Evolutionary conservation across 2,113 vertebrate species (phyloP), one percentile per base, ranked within the genome.

Genomic region (Sorex araneus): DNA sequence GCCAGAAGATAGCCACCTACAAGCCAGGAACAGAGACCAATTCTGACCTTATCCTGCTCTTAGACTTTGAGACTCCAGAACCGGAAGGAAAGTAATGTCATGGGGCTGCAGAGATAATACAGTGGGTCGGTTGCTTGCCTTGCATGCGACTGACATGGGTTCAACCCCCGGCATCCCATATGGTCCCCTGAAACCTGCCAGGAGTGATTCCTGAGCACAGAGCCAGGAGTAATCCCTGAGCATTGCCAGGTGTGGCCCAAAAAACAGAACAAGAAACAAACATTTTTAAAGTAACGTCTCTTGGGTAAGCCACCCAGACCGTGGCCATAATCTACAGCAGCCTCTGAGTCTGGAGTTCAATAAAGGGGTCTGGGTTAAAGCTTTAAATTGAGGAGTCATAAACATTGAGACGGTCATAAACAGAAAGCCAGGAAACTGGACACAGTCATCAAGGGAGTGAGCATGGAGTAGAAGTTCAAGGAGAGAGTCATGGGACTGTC

Each of bases 291-390:
- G 40, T 40, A 40, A 40, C 7, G 40, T 40, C 40, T 71, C 2
- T 32, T n/a, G 23, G 93, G 71, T 71, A 94, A 89, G 19, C 1
- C 11, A 83, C 16, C n/a, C 6, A 73, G 43, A n/a, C 43, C 16
- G 12, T 79, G 50, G 69, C 76, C 27, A 18, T 89, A 32, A n/a
- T 18, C 34, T n/a, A 91, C 36, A 86, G 43, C 27, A 78, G 27
- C 77, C 76, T 43, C 5, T 69, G 47, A 57, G 25, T n/a, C n/a
- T 71, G 6, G n/a, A 90, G 34, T 78, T 88, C 43, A 80, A 78
- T 75, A 94, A 27, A 94, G 36, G 88, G 34, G 27, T 73, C 43
- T 89, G 66, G 54, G 43, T 12, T 92, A 34, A 69, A 79, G 85
- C 66, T 45, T 67, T 0, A 71, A 43, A 70, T 86, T 79, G 76